A percentile compares a stretch with the other conserved stretches of the same genome.
Conservation (phyloP, 2,797 vertebrate species). For the Oreochromis mossambicus region DNA sequence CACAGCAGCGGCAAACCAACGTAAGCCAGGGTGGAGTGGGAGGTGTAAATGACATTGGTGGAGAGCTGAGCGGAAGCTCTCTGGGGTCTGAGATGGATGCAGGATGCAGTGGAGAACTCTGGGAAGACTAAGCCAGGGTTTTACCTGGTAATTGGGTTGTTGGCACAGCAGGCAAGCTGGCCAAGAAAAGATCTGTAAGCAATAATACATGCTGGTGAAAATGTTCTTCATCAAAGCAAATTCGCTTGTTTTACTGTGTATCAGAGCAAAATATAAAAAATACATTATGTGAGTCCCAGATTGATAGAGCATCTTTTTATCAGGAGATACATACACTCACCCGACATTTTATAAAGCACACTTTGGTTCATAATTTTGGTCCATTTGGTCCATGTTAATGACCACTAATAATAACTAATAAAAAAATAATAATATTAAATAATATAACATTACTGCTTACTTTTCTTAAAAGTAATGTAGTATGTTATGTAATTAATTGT, state of each 20-base stretch:
- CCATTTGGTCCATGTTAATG: neutral
- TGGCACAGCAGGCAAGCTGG: slow-evolving; percentile 62
- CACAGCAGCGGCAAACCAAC: slow-evolving; percentile 55
- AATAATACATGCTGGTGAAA: slow-evolving; percentile 37
- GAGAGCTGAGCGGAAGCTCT: slow-evolving; percentile 62
- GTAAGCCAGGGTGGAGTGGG: slow-evolving; percentile 53
- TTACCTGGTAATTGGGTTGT: slow-evolving; percentile 70
- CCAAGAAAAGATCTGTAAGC: slow-evolving; percentile 59
- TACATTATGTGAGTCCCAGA: neutral
- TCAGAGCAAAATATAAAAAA: neutral
- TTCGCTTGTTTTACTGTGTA: neutral
- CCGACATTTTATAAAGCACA: neutral
- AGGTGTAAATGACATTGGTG: slow-evolving; percentile 72
- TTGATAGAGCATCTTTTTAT: neutral
- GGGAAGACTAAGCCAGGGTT: slow-evolving; percentile 63
- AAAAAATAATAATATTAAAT: neutral
- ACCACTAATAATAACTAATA: neutral
- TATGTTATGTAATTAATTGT: neutral
- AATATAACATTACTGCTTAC: neutral
- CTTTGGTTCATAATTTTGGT: neutral
- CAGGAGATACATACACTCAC: neutral
- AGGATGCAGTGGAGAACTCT: slow-evolving; percentile 57
- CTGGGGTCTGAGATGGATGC: slow-evolving; percentile 64
- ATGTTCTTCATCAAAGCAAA: neutral
- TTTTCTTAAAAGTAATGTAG: neutral